phyloP scores from a whole-genome alignment of 2,113 vertebrate genomes.

The Pygathrix nemaeus region DNA sequence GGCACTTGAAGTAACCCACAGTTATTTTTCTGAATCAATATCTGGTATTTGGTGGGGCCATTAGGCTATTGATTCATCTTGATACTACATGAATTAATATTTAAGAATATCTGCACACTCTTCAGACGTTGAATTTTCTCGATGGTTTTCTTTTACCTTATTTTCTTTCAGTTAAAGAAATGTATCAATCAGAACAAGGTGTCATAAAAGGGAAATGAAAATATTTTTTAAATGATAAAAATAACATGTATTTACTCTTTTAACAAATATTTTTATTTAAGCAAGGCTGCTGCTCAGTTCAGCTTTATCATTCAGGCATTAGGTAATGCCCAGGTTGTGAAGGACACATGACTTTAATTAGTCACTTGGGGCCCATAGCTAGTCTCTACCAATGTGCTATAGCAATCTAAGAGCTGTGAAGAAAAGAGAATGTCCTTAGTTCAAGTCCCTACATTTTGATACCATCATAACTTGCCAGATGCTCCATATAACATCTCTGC shows the following conservation, averaged over 20 bases:
- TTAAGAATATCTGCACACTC: neutral
- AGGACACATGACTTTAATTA: neutral
- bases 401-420: neutral
- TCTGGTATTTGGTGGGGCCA: neutral
- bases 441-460: neutral
- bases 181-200: neutral
- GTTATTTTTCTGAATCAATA: neutral
- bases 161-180: neutral
- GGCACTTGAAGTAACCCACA: neutral
- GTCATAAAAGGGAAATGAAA: neutral
- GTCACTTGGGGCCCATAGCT: neutral
- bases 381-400: neutral
- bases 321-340: neutral
- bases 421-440: neutral
- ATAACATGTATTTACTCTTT: neutral
- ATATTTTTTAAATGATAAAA: neutral
- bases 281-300: neutral
- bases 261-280: conserved; percentile 15
- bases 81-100: neutral
- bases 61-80: neutral
- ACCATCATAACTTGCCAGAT: neutral
- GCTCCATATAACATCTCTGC: neutral
- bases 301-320: neutral
- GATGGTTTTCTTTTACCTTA: neutral
- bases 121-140: neutral